Base-by-base conservation (phyloP, 2,113 vertebrate genomes). In the Erinaceus europaeus region DNA sequence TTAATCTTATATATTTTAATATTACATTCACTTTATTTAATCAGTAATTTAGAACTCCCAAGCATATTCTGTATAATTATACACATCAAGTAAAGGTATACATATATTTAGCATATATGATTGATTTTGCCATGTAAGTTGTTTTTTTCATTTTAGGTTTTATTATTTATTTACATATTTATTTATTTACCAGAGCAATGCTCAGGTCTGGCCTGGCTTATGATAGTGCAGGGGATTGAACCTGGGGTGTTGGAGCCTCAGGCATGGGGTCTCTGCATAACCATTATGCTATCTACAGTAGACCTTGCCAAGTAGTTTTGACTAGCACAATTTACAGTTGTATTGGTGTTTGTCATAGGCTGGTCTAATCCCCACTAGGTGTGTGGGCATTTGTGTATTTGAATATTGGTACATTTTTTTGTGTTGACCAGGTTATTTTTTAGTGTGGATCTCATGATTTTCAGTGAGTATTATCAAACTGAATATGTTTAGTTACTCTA, bases 1-100 rank as follows among this genome's bases (percentile, higher is more conserved):
- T 75, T 87, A 48, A 53, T 27, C n/a, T 48, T 32, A 29, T 50
- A 48, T 42, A 1, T 42, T n/a, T 85, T 74, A 32, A 7, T 69
- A 72, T 86, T 4, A 88, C 84, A 88, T 74, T 50, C 9, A 73
- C 61, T 67, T 81, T 86, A 61, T 79, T 94, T 88, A 57, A 40
- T 6, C 84, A 59, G 18, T 21, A 34, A 12, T 67, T 87, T 40
- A 1, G 5, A 80, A 74, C 25, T 62, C 36, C 40, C 27, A 73
- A 84, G 74, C 32, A 36, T 61, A 44, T 79, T 72, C 17, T 68
- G 7, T 6, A 18, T 20, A 8, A 3, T 77, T 64, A 67, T n/a
- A 27, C 50, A 80, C 80, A 48, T 13, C 15, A 84, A 86, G 72
- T 23, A 11, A 93, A 68, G 36, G n/a, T 77, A 12, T 0, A 57